Base-by-base conservation (phyloP, 2,888 invertebrate species). In the Caenorhabditis becei region DNA sequence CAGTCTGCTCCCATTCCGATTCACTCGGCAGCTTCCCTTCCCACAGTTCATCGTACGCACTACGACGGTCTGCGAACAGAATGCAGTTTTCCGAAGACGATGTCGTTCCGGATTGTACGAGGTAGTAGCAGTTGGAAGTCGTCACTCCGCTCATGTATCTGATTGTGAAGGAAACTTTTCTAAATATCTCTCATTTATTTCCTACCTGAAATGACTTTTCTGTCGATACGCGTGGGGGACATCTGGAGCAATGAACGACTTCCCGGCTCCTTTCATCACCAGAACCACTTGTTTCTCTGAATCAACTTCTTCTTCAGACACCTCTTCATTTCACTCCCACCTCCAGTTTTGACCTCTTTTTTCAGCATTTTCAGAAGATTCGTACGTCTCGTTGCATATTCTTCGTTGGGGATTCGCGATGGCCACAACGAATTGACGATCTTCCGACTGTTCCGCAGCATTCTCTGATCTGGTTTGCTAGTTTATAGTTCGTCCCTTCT, bases 181-280 rank as follows among this genome's bases (percentile, higher is more conserved):
- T 16, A 20, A n/a, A 37, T 28, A n/a, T n/a, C 41, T 20, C 23
- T 26, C 62, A 26, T 41, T 16, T n/a, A 47, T 32, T 32, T 10
- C 32, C 10, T 10, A 86, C 83, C 80, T 83, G 71, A 89, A 89
- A 72, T 88, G 72, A 37, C 88, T 87, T 47, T 83, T 85, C 63
- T 89, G 89, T 16, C 89, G 65, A 65, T 86, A 90, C 0, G 82
- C 81, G 77, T 87, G 83, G 8, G 88, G 88, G 11, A 90, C 90
- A 71, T 89, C 90, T 2, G 86, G 86, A 26, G 88, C 88, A 41
- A 83, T 88, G 61, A 66, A 87, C 16, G 82, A 77, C 49, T 56
- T 37, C 28, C 41, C 16, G 0, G 84, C 78, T 44, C 85, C 86
- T 71, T 83, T 86, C 74, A 83, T 61, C 37, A 85, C 56, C 23